Conservation (phyloP, 2,888 invertebrate genomes). For the Zeuzera pyrina region DNA sequence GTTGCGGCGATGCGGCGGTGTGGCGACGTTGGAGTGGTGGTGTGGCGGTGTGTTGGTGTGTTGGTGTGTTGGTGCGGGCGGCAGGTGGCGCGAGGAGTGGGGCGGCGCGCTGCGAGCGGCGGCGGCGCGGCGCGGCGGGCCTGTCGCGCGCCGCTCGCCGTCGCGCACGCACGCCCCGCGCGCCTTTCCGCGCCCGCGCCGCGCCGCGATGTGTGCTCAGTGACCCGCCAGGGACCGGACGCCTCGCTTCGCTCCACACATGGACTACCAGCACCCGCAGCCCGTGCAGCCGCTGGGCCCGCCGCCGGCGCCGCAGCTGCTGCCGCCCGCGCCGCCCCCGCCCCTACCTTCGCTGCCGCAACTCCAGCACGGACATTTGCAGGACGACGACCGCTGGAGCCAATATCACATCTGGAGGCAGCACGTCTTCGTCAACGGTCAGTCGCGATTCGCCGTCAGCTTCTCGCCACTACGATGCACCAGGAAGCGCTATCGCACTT, state of each 20-base stretch:
- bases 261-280: slow-evolving; percentile 66
- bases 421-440: slow-evolving; percentile 86
- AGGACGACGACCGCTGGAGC: slow-evolving; percentile 78
- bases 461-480: slow-evolving; percentile 18
- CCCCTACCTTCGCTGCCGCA: slow-evolving; percentile 77
- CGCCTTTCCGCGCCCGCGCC: slow-evolving; percentile 7
- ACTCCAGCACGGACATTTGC: slow-evolving; percentile 71
- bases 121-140: slow-evolving; percentile 18
- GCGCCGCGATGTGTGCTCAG: slow-evolving; percentile 45
- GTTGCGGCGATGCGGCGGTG: slow-evolving; percentile 14
- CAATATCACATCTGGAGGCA: slow-evolving; percentile 87
- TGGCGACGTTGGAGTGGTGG: slow-evolving; percentile 17
- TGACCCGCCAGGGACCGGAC: slow-evolving; percentile 46
- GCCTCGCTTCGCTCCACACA: slow-evolving; percentile 25
- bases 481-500: slow-evolving; percentile 33
- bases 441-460: slow-evolving; percentile 34
- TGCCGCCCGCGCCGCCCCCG: slow-evolving; percentile 71
- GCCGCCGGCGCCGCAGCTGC: slow-evolving; percentile 77
- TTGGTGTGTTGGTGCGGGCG: slow-evolving; percentile 22
- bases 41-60: slow-evolving; percentile 14
- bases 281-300: slow-evolving; percentile 75
- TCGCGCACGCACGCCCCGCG: slow-evolving; percentile 25
- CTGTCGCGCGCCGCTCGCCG: slow-evolving; percentile 25
- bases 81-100: slow-evolving; percentile 24
- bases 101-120: slow-evolving; percentile 18